Evolutionary conservation across 2,113 vertebrate species (phyloP).

Genomic region (Oncorhynchus mykiss): DNA sequence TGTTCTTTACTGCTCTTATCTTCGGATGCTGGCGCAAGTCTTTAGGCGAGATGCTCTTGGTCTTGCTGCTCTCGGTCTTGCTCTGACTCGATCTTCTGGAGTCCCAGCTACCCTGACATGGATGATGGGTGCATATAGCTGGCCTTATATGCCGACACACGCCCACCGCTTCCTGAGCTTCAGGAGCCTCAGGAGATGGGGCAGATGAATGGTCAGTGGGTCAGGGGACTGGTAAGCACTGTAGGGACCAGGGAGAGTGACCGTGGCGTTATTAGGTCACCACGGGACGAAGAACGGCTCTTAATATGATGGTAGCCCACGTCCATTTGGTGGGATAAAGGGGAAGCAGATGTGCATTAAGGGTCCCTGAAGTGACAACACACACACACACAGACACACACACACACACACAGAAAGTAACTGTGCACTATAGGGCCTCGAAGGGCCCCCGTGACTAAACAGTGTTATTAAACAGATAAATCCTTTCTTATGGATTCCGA

Average conservation of each 20-base stretch:
- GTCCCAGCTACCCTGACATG: too few species aligned
- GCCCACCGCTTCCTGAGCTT: constrained; percentile 7
- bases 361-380: constrained; percentile 49
- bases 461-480: constrained; percentile 69
- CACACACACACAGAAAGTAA: constrained; percentile 6
- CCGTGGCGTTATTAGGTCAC: not conserved
- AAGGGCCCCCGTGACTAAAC: not conserved
- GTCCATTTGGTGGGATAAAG: constrained; percentile 63
- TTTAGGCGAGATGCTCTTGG: too few species aligned
- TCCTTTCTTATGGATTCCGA: constrained; percentile 55
- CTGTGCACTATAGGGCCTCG: constrained; percentile 55
- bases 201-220: constrained; percentile 42
- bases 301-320: constrained; percentile 49
- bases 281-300: constrained; percentile 24
- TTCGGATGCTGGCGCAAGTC: too few species aligned
- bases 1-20: too few species aligned
- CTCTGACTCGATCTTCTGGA: too few species aligned
- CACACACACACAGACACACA: constrained; percentile 41
- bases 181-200: constrained; percentile 21
- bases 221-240: constrained; percentile 38
- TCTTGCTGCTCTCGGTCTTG: too few species aligned
- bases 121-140: not conserved
- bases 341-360: constrained; percentile 48
- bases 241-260: constrained; percentile 16
- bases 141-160: constrained; percentile 54